Percentiles rank a stretch among this genome's conserved stretches.
These are phyloP conservation scores for Mystacornis crossleyi DNA, from an alignment of 2,113 vertebrate species.

Conservation along the genomic window DNA sequence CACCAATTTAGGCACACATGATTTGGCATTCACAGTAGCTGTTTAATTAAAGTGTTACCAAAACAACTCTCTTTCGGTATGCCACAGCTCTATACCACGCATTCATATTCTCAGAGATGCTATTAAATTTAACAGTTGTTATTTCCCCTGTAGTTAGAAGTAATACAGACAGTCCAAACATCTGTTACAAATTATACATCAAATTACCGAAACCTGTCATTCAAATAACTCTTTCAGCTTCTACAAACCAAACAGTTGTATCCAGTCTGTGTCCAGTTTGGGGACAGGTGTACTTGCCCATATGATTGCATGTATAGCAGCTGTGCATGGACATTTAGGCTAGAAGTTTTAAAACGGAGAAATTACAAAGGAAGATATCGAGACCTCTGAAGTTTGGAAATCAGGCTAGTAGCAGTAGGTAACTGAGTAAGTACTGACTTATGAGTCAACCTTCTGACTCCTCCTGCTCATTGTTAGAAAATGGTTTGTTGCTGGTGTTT, in stretches of 20 bases:
- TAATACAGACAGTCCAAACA: background rate
- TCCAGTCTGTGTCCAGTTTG: background rate
- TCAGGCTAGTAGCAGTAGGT: background rate
- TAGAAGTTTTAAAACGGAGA: background rate
- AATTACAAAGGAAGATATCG: background rate
- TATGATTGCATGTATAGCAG: background rate
- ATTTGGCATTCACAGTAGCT: background rate
- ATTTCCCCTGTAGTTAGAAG: background rate
- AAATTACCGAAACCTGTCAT: background rate
- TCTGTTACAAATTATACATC: background rate
- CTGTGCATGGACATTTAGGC: background rate
- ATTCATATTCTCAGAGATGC: background rate
- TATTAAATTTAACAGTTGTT: background rate
- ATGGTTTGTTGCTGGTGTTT: background rate
- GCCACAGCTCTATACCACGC: background rate
- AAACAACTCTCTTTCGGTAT: background rate
- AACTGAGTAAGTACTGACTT: background rate
- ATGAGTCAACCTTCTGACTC: background rate
- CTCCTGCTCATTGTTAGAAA: background rate
- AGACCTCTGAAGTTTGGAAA: background rate
- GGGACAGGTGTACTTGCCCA: rapidly evolving
- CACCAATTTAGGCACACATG: background rate
- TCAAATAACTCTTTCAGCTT: background rate
- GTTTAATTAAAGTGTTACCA: background rate
- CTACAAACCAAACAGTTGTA: background rate